Percentiles rank a stretch among this genome's conserved stretches.
Evolutionary conservation across 1,140 invertebrate species (phyloP).

Genomic region (silkworm (Bombyx mori)): ASM3026992v2 NC_085135.1:8073501-8074000

Average conservation of each 20-base stretch:
- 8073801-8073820: not conserved
- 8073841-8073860: constrained; percentile 1
- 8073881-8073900: too few species aligned
- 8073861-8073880: not conserved
- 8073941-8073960: too few species aligned
- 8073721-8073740: constrained; percentile 1
- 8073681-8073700: not conserved
- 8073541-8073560: constrained; percentile 11
- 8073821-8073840: not conserved
- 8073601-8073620: constrained; percentile 17
- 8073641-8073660: constrained; percentile 15
- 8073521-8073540: constrained; percentile 14
- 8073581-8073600: constrained; percentile 10
- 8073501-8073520: constrained; percentile 36
- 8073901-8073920: too few species aligned
- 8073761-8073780: not conserved
- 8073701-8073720: constrained; percentile 13
- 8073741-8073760: not conserved
- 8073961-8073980: too few species aligned
- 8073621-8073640: constrained; percentile 12
- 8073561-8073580: constrained; percentile 4
- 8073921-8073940: too few species aligned
- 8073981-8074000: too few species aligned
- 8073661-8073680: not conserved
- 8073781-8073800: not conserved